Evolutionary conservation across 1,140 invertebrate genomes (phyloP).

Genomic region (Acyrthosiphon pisum): DNA sequence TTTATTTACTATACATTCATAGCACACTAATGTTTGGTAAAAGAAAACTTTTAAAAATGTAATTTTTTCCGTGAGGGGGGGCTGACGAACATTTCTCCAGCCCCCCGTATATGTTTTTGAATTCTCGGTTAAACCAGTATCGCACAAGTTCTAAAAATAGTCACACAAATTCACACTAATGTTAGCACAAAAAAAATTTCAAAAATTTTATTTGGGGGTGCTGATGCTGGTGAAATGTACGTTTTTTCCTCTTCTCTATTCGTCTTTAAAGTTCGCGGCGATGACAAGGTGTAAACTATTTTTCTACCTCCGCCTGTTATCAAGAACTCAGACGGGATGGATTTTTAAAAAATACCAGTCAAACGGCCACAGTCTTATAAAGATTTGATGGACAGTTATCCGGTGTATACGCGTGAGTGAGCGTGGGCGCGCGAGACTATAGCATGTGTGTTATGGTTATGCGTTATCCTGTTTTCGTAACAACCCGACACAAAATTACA

Average conservation of each 20-base stretch:
- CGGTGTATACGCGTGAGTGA: background rate
- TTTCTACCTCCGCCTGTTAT: slow-evolving; percentile 33
- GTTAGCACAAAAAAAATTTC: too few species aligned
- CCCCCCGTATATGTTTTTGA: too few species aligned
- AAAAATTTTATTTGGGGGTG: too few species aligned
- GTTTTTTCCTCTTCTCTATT: background rate
- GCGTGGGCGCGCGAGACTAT: background rate
- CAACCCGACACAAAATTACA: background rate
- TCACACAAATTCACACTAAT: too few species aligned
- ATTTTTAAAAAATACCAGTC: slow-evolving; percentile 31
- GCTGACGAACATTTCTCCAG: too few species aligned
- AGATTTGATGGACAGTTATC: slow-evolving; percentile 54
- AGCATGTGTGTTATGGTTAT: background rate
- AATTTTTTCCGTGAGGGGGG: too few species aligned
- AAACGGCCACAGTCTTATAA: slow-evolving; percentile 33
- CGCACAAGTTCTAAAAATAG: too few species aligned
- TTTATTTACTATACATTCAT: too few species aligned
- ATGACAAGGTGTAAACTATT: slow-evolving; percentile 49
- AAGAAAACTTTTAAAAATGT: too few species aligned
- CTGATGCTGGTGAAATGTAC: too few species aligned
- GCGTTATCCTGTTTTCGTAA: slow-evolving; percentile 27
- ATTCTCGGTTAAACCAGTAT: too few species aligned
- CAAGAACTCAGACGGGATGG: background rate
- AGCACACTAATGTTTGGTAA: too few species aligned
- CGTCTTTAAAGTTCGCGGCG: background rate